phyloP scores from a whole-genome alignment of 2,113 vertebrate genomes.

The Gopherus evgoodei region DNA sequence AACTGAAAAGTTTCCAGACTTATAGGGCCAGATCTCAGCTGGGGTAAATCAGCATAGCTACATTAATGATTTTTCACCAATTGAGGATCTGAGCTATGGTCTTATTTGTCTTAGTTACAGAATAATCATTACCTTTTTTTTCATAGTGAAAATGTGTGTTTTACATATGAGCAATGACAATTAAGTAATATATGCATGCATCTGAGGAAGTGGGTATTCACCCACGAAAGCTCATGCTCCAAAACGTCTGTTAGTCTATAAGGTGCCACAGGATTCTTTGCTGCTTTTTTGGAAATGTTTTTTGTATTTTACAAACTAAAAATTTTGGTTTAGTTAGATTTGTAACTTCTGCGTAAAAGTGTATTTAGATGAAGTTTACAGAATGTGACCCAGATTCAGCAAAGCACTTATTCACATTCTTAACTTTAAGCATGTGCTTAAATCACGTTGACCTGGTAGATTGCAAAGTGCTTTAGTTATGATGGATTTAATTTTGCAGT shows the following conservation, averaged over 20 bases:
- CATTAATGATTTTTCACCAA: background rate
- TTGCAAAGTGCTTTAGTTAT: background rate
- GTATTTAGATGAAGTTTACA: background rate
- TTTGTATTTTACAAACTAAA: background rate
- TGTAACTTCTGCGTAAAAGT: background rate
- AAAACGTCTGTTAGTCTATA: no score
- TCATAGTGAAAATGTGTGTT: background rate
- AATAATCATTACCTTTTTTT: background rate
- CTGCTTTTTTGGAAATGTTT: no score
- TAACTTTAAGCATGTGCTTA: slow-evolving; percentile 2
- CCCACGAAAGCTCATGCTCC: no score
- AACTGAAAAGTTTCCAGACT: background rate
- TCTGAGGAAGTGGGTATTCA: no score
- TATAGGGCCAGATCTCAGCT: background rate
- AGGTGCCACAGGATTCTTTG: no score
- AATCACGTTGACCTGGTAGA: background rate
- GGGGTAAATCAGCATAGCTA: background rate
- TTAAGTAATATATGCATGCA: no score
- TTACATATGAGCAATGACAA: background rate
- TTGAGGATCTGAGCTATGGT: background rate
- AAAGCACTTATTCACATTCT: background rate
- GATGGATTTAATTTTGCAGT: background rate
- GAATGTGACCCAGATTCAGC: background rate
- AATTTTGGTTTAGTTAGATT: background rate
- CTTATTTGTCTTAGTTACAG: background rate